Conservation (phyloP, 2,888 invertebrate species). For the Lathronympha strigana region DNA sequence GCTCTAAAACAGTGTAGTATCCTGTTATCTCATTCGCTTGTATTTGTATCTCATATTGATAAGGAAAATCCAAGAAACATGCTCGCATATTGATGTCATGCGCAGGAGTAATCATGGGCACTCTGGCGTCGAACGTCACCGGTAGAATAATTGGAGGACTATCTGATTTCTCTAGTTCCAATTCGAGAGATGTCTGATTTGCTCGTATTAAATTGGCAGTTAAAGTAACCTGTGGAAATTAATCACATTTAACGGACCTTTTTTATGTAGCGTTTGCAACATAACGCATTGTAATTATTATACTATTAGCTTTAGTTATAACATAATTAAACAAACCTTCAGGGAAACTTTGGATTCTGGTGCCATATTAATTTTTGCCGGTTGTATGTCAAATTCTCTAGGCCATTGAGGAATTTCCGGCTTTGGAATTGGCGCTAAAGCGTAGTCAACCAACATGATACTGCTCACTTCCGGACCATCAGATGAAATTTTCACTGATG, state of each 20-base stretch:
- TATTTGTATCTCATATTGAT: slow-evolving; percentile 75
- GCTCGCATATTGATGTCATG: slow-evolving; percentile 80
- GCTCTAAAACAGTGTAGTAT: slow-evolving; percentile 69
- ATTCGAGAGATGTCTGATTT: slow-evolving; percentile 73
- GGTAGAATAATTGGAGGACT: slow-evolving; percentile 81
- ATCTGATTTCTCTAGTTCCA: slow-evolving; percentile 84
- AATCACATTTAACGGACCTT: too few species aligned
- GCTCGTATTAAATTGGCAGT: slow-evolving; percentile 80
- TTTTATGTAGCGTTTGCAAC: background rate
- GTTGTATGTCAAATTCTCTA: slow-evolving; percentile 81
- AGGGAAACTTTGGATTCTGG: slow-evolving; percentile 73
- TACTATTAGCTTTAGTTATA: too few species aligned
- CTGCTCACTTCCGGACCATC: slow-evolving; percentile 83
- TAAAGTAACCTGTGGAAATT: slow-evolving; percentile 74
- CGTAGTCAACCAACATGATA: slow-evolving; percentile 76
- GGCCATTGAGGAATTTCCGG: slow-evolving; percentile 75
- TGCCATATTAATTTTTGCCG: slow-evolving; percentile 72
- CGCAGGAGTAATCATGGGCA: slow-evolving; percentile 78
- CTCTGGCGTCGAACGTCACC: slow-evolving; percentile 77
- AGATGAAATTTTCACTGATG: slow-evolving; percentile 72
- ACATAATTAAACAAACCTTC: slow-evolving; percentile 58
- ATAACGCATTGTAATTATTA: too few species aligned
- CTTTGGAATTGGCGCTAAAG: slow-evolving; percentile 65
- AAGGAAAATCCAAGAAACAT: slow-evolving; percentile 84
- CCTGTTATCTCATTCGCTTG: slow-evolving; percentile 78